Evolutionary conservation across 2,888 invertebrate genomes (phyloP), one percentile per base, ranked within the genome.

Genomic region (Coleophora deauratella): DNA sequence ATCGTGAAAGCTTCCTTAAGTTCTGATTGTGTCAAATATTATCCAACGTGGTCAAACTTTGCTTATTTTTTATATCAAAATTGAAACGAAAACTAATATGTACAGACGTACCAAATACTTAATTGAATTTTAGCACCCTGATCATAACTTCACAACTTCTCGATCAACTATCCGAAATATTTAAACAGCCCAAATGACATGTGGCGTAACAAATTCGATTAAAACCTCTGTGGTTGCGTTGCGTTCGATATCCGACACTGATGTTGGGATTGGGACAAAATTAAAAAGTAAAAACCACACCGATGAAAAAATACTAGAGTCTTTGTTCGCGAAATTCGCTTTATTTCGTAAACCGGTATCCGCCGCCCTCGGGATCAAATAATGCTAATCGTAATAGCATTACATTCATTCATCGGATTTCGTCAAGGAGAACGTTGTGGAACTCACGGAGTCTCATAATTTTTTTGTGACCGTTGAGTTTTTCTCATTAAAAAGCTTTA

Each of bases 351-450:
- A 82, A 85, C 84, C 77, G 79, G 82, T 79, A 81, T 82, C 71
- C 60, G 59, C 67, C 66, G 73, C 72, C 77, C 80, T 79, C 64
- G 66, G 61, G 41, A 40, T 60, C 63, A 70, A 79, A 80, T 82
- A 80, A 82, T 80, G 80, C 82, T 84, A 84, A 85, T 85, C 80
- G 75, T 82, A 84, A 84, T 81, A 70, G 76, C 73, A 84, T 81
- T 84, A 84, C 80, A 78, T 81, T 81, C 77, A 80, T 81, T 80
- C 77, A 66, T 50, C 54, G 77, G 72, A 77, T 78, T 74, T 77
- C 73, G 72, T 82, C 72, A 74, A 82, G 82, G 78, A 77, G 41
- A 45, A 33, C 64, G 65, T 58, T 50, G 54, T 54, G 56, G 31
- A 31, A n/a, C 11, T 11, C 11, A 10, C 9, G 64, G 61, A 64